These are phyloP conservation scores for Copsychus sechellarum DNA, from an alignment of 2,113 vertebrate genomes.

Conservation along the genomic window DNA sequence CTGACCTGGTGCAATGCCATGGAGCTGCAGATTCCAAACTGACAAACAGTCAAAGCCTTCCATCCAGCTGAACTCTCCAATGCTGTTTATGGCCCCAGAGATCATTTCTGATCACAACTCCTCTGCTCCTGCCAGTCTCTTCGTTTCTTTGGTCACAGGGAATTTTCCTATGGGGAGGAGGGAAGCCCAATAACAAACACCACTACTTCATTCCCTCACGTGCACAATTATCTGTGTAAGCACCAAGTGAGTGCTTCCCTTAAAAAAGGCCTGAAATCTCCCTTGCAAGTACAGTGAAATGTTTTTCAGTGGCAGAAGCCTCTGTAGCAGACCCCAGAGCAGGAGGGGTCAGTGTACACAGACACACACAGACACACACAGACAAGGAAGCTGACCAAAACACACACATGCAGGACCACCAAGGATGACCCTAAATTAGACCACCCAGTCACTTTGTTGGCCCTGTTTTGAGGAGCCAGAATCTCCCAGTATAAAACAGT, in stretches of 20 bases:
- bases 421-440: conserved; percentile 49
- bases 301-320: neutral
- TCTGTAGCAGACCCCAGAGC: neutral
- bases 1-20: neutral
- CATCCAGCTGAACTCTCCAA: neutral
- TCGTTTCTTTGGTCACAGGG: neutral
- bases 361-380: neutral
- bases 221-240: neutral
- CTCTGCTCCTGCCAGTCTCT: neutral
- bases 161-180: neutral
- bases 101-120: neutral
- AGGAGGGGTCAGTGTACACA: neutral
- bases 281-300: neutral
- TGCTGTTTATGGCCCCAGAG: neutral
- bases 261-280: neutral
- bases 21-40: neutral
- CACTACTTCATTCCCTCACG: neutral
- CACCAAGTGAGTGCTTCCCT: neutral
- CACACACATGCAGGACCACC: conserved; percentile 46
- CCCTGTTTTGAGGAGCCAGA: neutral
- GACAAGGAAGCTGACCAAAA: conserved; percentile 5
- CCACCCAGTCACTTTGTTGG: conserved; percentile 52
- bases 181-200: neutral
- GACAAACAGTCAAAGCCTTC: neutral
- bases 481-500: neutral